Percentiles rank a stretch among this genome's conserved stretches.
These are phyloP conservation scores for Labrus mixtus DNA, from an alignment of 2,113 vertebrate species.

Conservation along the genomic window DNA sequence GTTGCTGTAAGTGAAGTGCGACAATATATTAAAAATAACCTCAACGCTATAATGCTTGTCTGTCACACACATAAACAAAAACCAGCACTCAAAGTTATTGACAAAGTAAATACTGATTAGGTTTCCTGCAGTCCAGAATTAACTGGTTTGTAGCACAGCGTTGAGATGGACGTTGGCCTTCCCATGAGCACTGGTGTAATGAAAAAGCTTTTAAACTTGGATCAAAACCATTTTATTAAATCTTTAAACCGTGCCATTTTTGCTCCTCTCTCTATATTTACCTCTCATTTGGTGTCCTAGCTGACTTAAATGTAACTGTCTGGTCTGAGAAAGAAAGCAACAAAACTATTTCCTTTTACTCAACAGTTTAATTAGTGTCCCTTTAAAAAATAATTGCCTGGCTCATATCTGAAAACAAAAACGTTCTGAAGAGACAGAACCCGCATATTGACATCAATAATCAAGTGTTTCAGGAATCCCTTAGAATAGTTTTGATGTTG, in stretches of 20 bases:
- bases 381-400: slow-evolving; percentile 14
- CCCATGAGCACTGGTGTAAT: slow-evolving; percentile 34
- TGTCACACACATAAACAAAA: slow-evolving; percentile 24
- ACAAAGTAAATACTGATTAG: slow-evolving; percentile 1
- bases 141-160: slow-evolving; percentile 32
- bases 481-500: no score
- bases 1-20: slow-evolving; percentile 58
- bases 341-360: slow-evolving; percentile 24
- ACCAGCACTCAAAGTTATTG: slow-evolving; percentile 24
- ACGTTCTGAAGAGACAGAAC: slow-evolving; percentile 1
- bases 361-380: not conserved
- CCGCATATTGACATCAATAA: slow-evolving; percentile 1
- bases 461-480: not conserved
- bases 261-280: slow-evolving; percentile 17
- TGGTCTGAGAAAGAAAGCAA: slow-evolving; percentile 28
- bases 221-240: slow-evolving; percentile 51
- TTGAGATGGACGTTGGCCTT: slow-evolving; percentile 27
- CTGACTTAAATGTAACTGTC: slow-evolving; percentile 40
- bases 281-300: slow-evolving; percentile 34
- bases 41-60: slow-evolving; percentile 39
- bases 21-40: slow-evolving; percentile 39
- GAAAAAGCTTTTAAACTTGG: slow-evolving; percentile 66
- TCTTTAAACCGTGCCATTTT: slow-evolving; percentile 44
- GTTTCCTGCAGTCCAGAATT: slow-evolving; percentile 21
- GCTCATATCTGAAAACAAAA: slow-evolving; percentile 6